Conservation (phyloP, 2,797 vertebrate genomes). For the Smutsia gigantea region DNA sequence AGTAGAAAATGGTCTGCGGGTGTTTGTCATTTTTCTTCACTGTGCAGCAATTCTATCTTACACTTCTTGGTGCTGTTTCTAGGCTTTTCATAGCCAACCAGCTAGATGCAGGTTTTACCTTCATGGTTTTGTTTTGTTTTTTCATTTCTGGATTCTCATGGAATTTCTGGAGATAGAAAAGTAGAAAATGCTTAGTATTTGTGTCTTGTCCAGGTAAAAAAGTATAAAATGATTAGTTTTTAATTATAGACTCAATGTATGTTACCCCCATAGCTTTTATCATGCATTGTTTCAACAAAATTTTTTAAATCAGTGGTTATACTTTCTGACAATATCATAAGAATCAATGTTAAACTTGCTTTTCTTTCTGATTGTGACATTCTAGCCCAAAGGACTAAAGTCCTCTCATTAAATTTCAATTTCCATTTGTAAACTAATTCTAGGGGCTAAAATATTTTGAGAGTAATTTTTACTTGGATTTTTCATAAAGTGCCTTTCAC, state of each 20-base stretch:
- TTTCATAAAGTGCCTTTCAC: conserved; percentile 67
- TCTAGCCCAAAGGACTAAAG: conserved; percentile 39
- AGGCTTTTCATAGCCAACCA: not conserved
- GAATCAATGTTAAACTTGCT: conserved; percentile 34
- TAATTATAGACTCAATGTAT: not conserved
- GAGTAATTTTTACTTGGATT: conserved; percentile 59
- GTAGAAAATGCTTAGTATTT: not conserved
- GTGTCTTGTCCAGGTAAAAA: not conserved
- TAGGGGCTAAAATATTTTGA: conserved; percentile 43
- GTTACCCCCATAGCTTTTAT: not conserved
- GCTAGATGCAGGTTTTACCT: not conserved
- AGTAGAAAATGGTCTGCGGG: not conserved
- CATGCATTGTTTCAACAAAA: not conserved
- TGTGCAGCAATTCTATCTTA: not conserved
- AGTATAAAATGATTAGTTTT: not conserved
- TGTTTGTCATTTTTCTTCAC: not conserved
- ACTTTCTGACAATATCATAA: not conserved
- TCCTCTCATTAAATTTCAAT: conserved; percentile 69
- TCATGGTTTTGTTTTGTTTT: not conserved
- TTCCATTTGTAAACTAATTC: not conserved
- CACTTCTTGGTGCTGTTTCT: not conserved
- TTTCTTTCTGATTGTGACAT: conserved; percentile 43
- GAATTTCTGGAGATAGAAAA: not conserved
- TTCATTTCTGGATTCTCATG: not conserved
- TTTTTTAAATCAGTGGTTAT: not conserved